Conservation (phyloP, 2,888 invertebrate genomes). For the Synergus umbraculus region DNA sequence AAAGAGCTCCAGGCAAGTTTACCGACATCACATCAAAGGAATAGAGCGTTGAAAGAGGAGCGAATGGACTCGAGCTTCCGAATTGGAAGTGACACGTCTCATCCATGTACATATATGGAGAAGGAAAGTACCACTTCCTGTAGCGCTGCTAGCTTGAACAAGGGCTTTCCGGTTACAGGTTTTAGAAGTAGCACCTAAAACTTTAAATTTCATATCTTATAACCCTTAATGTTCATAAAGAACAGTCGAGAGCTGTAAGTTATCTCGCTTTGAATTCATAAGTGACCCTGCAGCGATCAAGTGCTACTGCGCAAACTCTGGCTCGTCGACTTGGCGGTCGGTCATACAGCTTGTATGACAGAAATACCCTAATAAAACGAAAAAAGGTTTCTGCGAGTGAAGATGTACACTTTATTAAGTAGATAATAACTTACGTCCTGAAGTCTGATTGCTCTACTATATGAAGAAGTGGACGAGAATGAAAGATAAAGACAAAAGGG, state of each 20-base stretch:
- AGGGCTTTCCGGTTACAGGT: slow-evolving; percentile 20
- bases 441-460: neutral
- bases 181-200: slow-evolving; percentile 42
- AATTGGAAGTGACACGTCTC: slow-evolving; percentile 31
- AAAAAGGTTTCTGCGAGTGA: neutral
- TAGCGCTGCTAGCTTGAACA: slow-evolving; percentile 19
- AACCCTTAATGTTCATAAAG: slow-evolving; percentile 47
- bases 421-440: neutral
- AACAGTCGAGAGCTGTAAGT: slow-evolving; percentile 47
- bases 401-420: neutral
- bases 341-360: neutral
- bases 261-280: slow-evolving; percentile 49
- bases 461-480: slow-evolving; percentile 23
- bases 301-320: neutral
- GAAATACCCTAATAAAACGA: neutral
- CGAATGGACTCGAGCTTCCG: slow-evolving; percentile 32
- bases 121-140: slow-evolving; percentile 1
- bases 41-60: neutral
- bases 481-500: slow-evolving; percentile 1
- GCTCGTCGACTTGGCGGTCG: neutral
- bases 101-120: slow-evolving; percentile 5
- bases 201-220: slow-evolving; percentile 47
- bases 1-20: slow-evolving; percentile 32
- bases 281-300: slow-evolving; percentile 43
- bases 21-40: slow-evolving; percentile 27